A percentile compares a stretch with the other conserved stretches of the same genome.
These are phyloP conservation scores for Chelon labrosus DNA, from an alignment of 2,797 vertebrate genomes.

Conservation along the genomic window DNA sequence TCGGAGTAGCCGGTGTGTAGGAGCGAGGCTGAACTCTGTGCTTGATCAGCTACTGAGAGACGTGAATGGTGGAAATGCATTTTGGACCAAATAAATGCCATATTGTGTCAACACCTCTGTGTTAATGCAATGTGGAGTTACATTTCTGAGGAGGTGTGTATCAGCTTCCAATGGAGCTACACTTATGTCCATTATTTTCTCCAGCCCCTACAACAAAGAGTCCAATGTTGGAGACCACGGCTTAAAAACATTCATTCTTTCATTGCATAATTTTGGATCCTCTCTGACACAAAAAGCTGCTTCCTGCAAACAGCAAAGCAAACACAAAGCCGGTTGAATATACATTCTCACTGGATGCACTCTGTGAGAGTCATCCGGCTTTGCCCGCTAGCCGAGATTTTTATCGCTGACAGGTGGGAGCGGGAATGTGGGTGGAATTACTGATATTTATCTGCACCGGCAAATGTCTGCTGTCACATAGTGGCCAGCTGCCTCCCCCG, in stretches of 20 bases:
- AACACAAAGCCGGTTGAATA: not conserved
- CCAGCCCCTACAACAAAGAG: not conserved
- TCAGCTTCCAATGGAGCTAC: too few relatives aligned
- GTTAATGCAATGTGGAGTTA: too few relatives aligned
- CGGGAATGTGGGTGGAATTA: conserved; percentile 31
- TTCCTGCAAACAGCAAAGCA: not conserved
- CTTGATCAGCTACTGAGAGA: too few relatives aligned
- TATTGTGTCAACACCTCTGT: too few relatives aligned
- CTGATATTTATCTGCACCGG: conserved; percentile 37
- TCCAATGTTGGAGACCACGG: too few relatives aligned
- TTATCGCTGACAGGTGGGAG: conserved; percentile 4
- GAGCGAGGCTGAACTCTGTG: too few relatives aligned
- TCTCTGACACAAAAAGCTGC: not conserved
- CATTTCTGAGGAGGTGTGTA: too few relatives aligned
- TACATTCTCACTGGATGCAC: conserved; percentile 6
- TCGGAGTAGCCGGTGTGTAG: too few relatives aligned
- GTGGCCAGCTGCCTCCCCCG: conserved; percentile 31
- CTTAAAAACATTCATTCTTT: not conserved
- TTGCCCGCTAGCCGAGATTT: conserved; percentile 8
- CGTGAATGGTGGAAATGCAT: too few relatives aligned
- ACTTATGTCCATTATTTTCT: too few relatives aligned
- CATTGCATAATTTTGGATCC: not conserved
- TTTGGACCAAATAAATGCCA: too few relatives aligned
- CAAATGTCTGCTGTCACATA: conserved; percentile 30
- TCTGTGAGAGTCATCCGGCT: conserved; percentile 8